A percentile compares a stretch with the other conserved stretches of the same genome.
Conservation (phyloP, 2,797 vertebrate genomes). For the Pipistrellus kuhlii region DNA sequence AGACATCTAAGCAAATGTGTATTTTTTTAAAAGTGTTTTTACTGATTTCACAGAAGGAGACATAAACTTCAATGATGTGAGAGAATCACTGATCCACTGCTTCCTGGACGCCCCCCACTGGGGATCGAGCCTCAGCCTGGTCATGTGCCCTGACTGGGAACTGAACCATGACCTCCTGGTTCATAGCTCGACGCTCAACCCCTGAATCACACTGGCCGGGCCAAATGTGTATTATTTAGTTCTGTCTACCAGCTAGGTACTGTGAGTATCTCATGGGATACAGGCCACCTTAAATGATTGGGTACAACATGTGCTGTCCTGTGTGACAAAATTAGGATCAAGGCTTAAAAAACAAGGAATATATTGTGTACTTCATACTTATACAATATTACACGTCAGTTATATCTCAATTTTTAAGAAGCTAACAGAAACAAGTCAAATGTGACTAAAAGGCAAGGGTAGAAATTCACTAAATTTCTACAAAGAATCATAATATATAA, state of each 20-base stretch:
- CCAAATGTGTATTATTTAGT: background rate
- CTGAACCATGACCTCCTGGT: too few species aligned
- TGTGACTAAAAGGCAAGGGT: background rate
- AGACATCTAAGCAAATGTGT: slow-evolving; percentile 1
- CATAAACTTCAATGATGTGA: too few species aligned
- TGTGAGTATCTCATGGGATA: background rate
- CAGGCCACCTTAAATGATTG: background rate
- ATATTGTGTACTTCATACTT: background rate
- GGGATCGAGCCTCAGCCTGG: too few species aligned
- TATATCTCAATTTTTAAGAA: background rate
- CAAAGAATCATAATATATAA: background rate
- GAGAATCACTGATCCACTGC: too few species aligned
- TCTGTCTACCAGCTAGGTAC: background rate
- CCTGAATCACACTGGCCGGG: too few species aligned
- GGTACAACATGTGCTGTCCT: background rate
- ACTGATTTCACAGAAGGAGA: too few species aligned
- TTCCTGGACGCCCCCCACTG: too few species aligned
- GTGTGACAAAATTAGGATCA: background rate
- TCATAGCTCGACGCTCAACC: too few species aligned
- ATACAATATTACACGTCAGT: background rate
- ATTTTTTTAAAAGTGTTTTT: background rate
- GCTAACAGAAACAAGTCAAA: background rate
- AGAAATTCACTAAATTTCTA: slow-evolving; percentile 42
- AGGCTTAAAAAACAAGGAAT: background rate
- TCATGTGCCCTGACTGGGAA: too few species aligned